Percentiles rank a stretch among this genome's conserved stretches.
Conservation (phyloP, 2,888 invertebrate genomes). For the Busseola fusca region DNA sequence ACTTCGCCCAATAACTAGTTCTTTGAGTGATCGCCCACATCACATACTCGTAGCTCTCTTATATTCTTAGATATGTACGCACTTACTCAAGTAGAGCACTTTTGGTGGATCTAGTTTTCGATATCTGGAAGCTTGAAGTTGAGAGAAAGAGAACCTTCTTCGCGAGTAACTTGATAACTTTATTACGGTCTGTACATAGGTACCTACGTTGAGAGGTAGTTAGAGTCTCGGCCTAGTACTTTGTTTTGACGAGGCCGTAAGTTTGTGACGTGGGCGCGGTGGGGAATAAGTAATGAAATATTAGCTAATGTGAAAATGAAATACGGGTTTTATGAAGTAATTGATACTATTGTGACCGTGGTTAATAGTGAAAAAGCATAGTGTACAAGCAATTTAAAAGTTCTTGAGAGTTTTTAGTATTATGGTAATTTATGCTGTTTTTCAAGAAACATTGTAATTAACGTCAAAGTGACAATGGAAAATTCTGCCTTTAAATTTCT, state of each 20-base stretch:
- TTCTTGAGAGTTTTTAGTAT: not conserved
- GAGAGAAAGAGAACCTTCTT: slow-evolving; percentile 37
- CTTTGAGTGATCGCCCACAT: slow-evolving; percentile 45
- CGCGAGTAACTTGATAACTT: slow-evolving; percentile 58
- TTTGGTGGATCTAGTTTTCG: slow-evolving; percentile 58
- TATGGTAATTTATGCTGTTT: not conserved
- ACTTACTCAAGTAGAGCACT: slow-evolving; percentile 49
- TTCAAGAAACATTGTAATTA: not conserved
- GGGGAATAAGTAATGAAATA: slow-evolving; percentile 19
- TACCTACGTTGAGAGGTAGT: slow-evolving; percentile 26
- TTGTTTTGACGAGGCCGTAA: slow-evolving; percentile 21
- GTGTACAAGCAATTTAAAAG: not conserved
- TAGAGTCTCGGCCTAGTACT: slow-evolving; percentile 23
- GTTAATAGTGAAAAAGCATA: not conserved
- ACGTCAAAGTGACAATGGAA: not conserved
- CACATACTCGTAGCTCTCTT: slow-evolving; percentile 11
- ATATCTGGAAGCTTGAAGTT: slow-evolving; percentile 55
- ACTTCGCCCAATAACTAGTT: slow-evolving; percentile 45
- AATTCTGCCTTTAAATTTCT: not conserved
- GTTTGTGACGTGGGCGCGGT: slow-evolving; percentile 11
- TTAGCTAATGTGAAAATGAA: slow-evolving; percentile 9
- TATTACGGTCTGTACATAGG: slow-evolving; percentile 36
- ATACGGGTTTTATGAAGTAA: not conserved
- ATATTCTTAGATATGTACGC: slow-evolving; percentile 40
- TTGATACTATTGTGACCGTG: not conserved